Evolutionary conservation across 2,888 invertebrate genomes (phyloP).

Genomic region (Drosophila hamatofila): DNA sequence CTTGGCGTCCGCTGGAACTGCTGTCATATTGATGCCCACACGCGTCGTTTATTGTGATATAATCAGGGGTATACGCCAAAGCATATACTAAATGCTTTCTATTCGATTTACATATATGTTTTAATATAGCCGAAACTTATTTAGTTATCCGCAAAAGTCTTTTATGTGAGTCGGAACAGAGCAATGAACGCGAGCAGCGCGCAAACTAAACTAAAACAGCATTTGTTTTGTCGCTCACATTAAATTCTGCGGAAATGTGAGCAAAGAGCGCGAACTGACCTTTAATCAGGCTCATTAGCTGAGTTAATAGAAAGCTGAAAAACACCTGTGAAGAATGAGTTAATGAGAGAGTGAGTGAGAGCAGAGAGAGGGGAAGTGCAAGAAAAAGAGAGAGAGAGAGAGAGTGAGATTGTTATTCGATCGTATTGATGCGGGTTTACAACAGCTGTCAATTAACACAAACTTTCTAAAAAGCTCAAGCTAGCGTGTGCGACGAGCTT

Average conservation of each 20-base stretch:
- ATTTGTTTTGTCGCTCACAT: constrained; percentile 28
- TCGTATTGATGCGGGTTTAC: not conserved
- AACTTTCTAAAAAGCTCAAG: constrained; percentile 10
- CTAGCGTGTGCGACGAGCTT: not conserved
- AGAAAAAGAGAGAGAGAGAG: not conserved
- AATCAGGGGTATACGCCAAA: constrained; percentile 8
- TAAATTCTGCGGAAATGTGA: constrained; percentile 46
- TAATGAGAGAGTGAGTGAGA: not conserved
- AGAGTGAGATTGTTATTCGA: not conserved
- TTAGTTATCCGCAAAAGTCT: constrained; percentile 1
- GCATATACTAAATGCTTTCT: constrained; percentile 12
- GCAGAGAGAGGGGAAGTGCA: not conserved
- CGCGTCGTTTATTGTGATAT: constrained; percentile 25
- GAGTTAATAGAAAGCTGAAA: constrained; percentile 5
- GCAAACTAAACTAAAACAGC: constrained; percentile 59
- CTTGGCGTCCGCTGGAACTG: constrained; percentile 17
- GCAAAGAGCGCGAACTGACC: constrained; percentile 40
- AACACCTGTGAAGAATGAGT: not conserved
- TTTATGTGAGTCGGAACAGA: constrained; percentile 1
- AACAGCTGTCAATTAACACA: not conserved
- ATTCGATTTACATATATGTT: constrained; percentile 20
- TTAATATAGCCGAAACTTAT: constrained; percentile 11
- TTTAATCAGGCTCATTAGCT: constrained; percentile 46
- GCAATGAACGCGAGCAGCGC: constrained; percentile 39
- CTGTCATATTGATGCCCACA: constrained; percentile 44